These are phyloP conservation scores for Ylistrum balloti DNA, from an alignment of 1,140 invertebrate genomes.

Conservation along the genomic window DNA sequence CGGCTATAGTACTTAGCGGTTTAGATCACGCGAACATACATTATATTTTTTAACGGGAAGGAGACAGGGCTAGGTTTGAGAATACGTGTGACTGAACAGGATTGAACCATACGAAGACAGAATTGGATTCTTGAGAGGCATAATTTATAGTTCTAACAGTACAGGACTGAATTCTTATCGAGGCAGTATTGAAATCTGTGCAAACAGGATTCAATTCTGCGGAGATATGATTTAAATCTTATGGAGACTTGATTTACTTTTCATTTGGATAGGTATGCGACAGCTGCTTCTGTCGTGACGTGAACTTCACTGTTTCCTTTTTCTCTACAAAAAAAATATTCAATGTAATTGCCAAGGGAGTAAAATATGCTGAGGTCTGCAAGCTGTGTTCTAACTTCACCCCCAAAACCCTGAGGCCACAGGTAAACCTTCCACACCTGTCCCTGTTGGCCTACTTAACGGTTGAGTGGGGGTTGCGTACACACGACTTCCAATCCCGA, in stretches of 20 bases:
- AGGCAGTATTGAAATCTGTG: too few relatives aligned
- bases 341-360: background rate
- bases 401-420: background rate
- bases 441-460: background rate
- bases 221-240: background rate
- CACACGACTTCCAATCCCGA: constrained; percentile 20
- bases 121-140: too few relatives aligned
- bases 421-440: constrained; percentile 17
- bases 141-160: too few relatives aligned
- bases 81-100: too few relatives aligned
- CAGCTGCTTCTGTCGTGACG: background rate
- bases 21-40: too few relatives aligned
- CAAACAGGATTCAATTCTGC: too few relatives aligned
- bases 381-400: background rate
- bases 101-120: too few relatives aligned
- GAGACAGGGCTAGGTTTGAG: too few relatives aligned
- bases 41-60: too few relatives aligned
- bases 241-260: background rate
- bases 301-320: constrained; percentile 2
- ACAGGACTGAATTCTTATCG: too few relatives aligned
- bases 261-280: background rate
- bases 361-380: constrained; percentile 20
- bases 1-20: too few relatives aligned
- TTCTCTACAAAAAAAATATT: background rate
- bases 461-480: constrained; percentile 50